Percentiles rank a stretch among this genome's conserved stretches.
These are phyloP conservation scores for Staurois parvus DNA, from an alignment of 2,797 vertebrate genomes.

Conservation along the genomic window DNA sequence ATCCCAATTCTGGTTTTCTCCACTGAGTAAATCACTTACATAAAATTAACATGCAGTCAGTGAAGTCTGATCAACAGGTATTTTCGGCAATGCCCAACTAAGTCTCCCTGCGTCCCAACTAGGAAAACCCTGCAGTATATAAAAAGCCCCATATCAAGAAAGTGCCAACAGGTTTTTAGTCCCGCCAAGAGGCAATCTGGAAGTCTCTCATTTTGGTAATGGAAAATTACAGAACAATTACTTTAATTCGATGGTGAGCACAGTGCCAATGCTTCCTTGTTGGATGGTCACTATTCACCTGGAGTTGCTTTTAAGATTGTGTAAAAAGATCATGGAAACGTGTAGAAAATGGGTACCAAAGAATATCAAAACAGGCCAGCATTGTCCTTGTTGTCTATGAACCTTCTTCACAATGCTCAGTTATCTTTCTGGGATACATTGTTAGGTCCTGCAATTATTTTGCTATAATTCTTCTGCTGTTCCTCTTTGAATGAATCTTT, in stretches of 20 bases:
- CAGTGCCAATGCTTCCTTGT: neutral
- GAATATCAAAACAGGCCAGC: constrained; percentile 1
- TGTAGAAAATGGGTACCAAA: neutral
- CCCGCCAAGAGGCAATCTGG: neutral
- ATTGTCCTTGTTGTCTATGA: neutral
- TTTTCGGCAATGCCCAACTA: neutral
- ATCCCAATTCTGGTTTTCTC: neutral
- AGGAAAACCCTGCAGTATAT: neutral
- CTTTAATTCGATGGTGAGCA: neutral
- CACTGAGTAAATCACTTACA: neutral
- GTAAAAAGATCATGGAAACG: neutral
- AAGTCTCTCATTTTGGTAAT: neutral
- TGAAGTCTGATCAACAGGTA: neutral
- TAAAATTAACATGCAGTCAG: neutral
- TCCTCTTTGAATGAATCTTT: constrained; percentile 89
- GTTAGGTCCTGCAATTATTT: constrained; percentile 81
- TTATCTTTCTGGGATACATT: constrained; percentile 67
- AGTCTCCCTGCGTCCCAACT: neutral
- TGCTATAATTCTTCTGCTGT: constrained; percentile 96
- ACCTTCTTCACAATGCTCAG: constrained; percentile 56
- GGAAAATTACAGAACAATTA: neutral
- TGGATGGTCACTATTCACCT: neutral
- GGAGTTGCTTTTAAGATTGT: neutral
- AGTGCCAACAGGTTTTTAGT: neutral
- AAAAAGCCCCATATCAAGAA: neutral